Percentiles rank a stretch among this genome's conserved stretches.
phyloP scores from a whole-genome alignment of 2,888 invertebrate species.

The Ectemnius continuus region DNA sequence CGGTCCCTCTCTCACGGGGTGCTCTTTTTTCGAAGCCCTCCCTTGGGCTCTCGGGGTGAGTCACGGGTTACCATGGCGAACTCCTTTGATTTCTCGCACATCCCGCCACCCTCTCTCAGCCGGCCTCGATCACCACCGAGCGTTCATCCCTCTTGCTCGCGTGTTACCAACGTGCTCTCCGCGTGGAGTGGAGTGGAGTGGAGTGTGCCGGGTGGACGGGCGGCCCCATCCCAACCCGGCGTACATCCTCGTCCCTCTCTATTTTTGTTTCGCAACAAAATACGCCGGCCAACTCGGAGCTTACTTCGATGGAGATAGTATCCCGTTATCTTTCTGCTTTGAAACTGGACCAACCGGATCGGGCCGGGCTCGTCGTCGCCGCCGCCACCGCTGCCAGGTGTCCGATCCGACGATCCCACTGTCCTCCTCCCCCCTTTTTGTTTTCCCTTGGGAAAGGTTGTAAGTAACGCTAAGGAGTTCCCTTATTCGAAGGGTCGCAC shows the following conservation, averaged over 20 bases:
- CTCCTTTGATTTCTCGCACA: conserved; percentile 43
- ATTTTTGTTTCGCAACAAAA: conserved; percentile 28
- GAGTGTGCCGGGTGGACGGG: not conserved
- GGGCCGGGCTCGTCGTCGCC: not conserved
- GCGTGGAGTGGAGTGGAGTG: too few species aligned
- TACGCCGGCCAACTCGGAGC: conserved; percentile 15
- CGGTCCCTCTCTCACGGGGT: not conserved
- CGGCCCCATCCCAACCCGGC: not conserved
- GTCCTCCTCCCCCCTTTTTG: conserved; percentile 28
- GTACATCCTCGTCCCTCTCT: conserved; percentile 12
- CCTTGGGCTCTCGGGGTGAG: conserved; percentile 43
- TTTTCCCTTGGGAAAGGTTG: conserved; percentile 35
- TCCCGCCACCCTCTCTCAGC: not conserved
- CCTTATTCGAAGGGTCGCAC: conserved; percentile 16
- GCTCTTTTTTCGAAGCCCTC: conserved; percentile 30
- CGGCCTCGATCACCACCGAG: not conserved
- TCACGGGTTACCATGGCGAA: conserved; percentile 55
- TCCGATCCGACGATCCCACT: conserved; percentile 23
- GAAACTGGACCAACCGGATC: conserved; percentile 50
- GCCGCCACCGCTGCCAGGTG: conserved; percentile 37
- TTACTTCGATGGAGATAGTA: not conserved
- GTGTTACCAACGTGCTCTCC: not conserved
- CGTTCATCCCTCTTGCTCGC: conserved; percentile 1
- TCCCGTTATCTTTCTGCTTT: conserved; percentile 33
- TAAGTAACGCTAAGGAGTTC: conserved; percentile 22